Conservation (phyloP, 2,113 vertebrate species). For the Ceratotherium simum region DNA sequence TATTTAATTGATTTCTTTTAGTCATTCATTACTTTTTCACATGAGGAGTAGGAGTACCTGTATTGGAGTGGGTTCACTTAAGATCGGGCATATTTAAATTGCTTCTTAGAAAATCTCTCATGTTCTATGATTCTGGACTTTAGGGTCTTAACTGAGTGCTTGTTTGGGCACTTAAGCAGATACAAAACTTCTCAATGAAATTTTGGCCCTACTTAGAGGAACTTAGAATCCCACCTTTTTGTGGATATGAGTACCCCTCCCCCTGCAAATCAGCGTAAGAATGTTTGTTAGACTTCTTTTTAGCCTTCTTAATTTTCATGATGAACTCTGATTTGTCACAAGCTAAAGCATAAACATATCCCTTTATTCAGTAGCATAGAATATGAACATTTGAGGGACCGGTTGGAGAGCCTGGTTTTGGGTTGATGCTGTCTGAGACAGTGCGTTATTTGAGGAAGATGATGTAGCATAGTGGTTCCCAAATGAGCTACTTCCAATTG, state of each 20-base stretch:
- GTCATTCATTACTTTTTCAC: constrained; percentile 20
- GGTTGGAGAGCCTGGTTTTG: neutral
- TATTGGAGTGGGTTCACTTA: neutral
- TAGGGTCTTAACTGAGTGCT: neutral
- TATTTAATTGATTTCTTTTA: constrained; percentile 46
- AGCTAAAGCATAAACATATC: neutral
- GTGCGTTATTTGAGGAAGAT: constrained; percentile 39
- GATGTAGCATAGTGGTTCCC: neutral
- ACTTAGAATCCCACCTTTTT: neutral
- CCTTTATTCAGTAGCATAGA: neutral
- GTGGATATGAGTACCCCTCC: neutral
- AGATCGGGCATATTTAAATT: constrained; percentile 30
- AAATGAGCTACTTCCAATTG: neutral
- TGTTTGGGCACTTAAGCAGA: neutral
- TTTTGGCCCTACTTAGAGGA: neutral
- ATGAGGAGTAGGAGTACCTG: neutral
- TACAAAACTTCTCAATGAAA: neutral
- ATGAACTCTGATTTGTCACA: neutral
- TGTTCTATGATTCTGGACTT: neutral
- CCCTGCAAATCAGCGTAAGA: neutral
- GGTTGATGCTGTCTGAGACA: neutral
- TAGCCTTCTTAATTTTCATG: neutral
- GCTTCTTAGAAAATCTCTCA: constrained; percentile 1
- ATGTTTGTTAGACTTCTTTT: neutral
- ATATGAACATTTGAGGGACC: neutral